A percentile compares a stretch with the other conserved stretches of the same genome.
Evolutionary conservation across 1,140 invertebrate species (phyloP).

Genomic region (Apis mellifera): DNA sequence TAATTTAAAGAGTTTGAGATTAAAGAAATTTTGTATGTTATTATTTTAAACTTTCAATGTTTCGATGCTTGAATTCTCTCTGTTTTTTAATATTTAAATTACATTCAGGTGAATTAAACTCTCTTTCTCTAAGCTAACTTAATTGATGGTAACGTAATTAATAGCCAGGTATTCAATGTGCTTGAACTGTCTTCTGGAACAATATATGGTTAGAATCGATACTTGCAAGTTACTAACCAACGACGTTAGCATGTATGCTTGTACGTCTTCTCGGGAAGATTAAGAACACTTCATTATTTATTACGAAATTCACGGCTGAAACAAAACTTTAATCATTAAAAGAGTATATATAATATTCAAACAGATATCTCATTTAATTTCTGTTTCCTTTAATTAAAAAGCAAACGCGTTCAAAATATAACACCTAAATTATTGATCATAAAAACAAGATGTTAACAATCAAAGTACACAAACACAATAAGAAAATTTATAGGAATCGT

Average conservation of each 20-base stretch:
- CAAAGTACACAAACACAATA: no score
- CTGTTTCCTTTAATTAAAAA: no score
- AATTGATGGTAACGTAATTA: slow-evolving; percentile 44
- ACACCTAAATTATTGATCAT: no score
- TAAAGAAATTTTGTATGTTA: no score
- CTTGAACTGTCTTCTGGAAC: slow-evolving; percentile 4
- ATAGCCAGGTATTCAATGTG: slow-evolving; percentile 28
- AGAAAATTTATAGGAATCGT: no score
- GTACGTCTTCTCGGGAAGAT: slow-evolving; percentile 64
- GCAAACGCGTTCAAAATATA: no score
- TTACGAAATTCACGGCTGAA: slow-evolving; percentile 28
- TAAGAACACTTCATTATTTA: slow-evolving; percentile 53
- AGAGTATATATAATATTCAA: not conserved
- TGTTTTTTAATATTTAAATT: not conserved
- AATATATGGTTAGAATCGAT: slow-evolving; percentile 53
- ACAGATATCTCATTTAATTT: no score
- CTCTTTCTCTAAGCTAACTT: not conserved
- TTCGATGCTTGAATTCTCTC: not conserved
- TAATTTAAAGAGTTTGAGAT: no score
- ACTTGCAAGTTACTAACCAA: slow-evolving; percentile 42
- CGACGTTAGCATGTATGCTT: slow-evolving; percentile 26
- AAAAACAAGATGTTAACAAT: no score
- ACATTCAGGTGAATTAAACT: not conserved
- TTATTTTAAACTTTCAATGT: no score
- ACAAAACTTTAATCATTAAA: not conserved